Percentiles rank a stretch among this genome's conserved stretches.
Conservation (phyloP, 1,140 invertebrate genomes). For the Cotesia chilonis region DNA sequence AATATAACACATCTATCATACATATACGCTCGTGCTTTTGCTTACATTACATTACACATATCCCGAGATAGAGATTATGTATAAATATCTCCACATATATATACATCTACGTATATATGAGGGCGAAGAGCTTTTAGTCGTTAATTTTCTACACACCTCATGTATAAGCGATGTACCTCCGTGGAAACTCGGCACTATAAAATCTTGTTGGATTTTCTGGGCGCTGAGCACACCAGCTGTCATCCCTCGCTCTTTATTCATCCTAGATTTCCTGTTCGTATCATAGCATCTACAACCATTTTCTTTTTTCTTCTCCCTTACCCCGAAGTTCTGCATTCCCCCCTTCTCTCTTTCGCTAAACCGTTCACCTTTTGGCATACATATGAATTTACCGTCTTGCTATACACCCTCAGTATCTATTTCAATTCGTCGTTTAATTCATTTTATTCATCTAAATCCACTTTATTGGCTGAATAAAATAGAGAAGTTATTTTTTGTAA, state of each 20-base stretch:
- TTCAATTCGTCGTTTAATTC: too few species aligned
- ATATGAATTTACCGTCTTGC: too few species aligned
- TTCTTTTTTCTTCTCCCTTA: conserved; percentile 5
- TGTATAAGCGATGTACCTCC: conserved; percentile 11
- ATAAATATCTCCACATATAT: too few species aligned
- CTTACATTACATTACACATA: too few species aligned
- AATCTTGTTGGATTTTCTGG: conserved; percentile 13
- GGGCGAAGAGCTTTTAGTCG: not conserved
- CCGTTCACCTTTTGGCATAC: too few species aligned
- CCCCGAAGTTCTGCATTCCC: not conserved
- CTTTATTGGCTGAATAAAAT: too few species aligned
- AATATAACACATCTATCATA: too few species aligned
- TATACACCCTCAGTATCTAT: too few species aligned
- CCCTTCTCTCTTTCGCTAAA: not conserved
- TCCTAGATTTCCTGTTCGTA: conserved; percentile 5
- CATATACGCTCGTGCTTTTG: too few species aligned
- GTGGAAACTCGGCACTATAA: not conserved
- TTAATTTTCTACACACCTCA: conserved; percentile 12
- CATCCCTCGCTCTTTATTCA: conserved; percentile 10
- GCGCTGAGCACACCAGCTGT: not conserved
- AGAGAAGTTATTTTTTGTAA: too few species aligned
- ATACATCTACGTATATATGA: not conserved
- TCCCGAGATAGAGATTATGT: too few species aligned
- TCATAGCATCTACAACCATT: not conserved
- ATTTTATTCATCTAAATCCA: too few species aligned